Conservation (phyloP, 1,140 invertebrate species). For the Coelopa frigida region DNA sequence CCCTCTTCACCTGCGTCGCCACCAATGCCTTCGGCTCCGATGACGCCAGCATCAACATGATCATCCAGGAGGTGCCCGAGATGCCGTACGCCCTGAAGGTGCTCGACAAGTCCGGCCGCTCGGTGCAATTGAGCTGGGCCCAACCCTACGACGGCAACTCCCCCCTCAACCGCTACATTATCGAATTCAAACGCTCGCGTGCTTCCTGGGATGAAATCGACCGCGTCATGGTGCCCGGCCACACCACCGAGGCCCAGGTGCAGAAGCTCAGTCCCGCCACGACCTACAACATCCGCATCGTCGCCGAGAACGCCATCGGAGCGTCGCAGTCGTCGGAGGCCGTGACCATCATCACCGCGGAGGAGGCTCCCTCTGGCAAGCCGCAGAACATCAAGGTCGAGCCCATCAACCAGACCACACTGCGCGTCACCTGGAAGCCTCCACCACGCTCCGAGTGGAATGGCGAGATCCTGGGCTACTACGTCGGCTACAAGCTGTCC, state of each 20-base stretch:
- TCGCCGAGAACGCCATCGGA: conserved; percentile 92
- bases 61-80: conserved; percentile 93
- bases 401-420: conserved; percentile 83
- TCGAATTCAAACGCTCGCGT: conserved; percentile 88
- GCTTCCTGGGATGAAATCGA: conserved; percentile 80
- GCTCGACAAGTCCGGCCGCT: conserved; percentile 82
- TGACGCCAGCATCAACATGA: conserved; percentile 91
- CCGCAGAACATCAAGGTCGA: conserved; percentile 79
- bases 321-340: conserved; percentile 84
- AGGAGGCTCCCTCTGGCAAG: conserved; percentile 84
- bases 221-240: conserved; percentile 74
- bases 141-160: conserved; percentile 93
- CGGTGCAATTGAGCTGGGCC: conserved; percentile 85
- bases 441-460: conserved; percentile 85
- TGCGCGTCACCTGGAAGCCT: conserved; percentile 91
- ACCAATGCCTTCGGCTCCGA: conserved; percentile 93
- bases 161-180: conserved; percentile 83
- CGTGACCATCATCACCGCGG: conserved; percentile 88
- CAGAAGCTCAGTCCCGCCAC: conserved; percentile 85
- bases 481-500: conserved; percentile 76
- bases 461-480: conserved; percentile 84
- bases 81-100: conserved; percentile 85
- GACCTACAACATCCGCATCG: conserved; percentile 85
- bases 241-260: conserved; percentile 79
- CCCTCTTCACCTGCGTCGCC: conserved; percentile 88